Base-by-base conservation (phyloP, 1,140 invertebrate genomes). In the Procambarus virginalis region DNA sequence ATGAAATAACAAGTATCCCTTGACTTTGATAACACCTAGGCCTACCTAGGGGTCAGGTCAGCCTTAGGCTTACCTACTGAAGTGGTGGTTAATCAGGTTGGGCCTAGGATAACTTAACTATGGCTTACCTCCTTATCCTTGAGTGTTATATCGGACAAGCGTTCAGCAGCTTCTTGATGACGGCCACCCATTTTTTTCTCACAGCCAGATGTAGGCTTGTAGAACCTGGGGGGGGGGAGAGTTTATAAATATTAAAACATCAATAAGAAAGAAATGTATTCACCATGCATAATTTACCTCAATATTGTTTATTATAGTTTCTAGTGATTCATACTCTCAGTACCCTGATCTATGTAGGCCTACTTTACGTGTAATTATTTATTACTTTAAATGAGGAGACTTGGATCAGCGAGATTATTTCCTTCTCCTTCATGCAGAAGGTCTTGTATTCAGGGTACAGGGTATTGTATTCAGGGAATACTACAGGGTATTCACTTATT, bases 201-300 rank as follows among this genome's bases (percentile, higher is more conserved):
- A n/a, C 73, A n/a, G 84, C 84, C 68, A 73, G 77, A 73, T 85
- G 84, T 2, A 85, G 34, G 10, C 73, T 73, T 76, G 84, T 85
- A 49, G 77, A 77, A 77, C 84, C 84, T 85, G 84, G 4, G 51
- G 12, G 12, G n/a, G n/a, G n/a, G n/a, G 2, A 12, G 45, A 20
- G 12, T 8, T 34, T 34, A 34, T 34, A 34, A 34, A 34, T 34
- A 34, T 34, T 34, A 34, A 34, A 34, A 8, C 49, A 45, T 78
- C 45, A 78, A 12, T 78, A 20, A 5, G 46, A 3, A 48, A 12
- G 46, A 77, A 20, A 46, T 45, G 22, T 9, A 46, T 77, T 45
- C 2, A 77, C 3, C 8, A 8, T 77, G 3, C 45, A 46, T 3
- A 45, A 58, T 58, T 46, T 8, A 9, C 48, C 12, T 46, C 14